These are phyloP conservation scores for Andrena bicolor DNA, from an alignment of 2,888 invertebrate genomes.

Conservation along the genomic window DNA sequence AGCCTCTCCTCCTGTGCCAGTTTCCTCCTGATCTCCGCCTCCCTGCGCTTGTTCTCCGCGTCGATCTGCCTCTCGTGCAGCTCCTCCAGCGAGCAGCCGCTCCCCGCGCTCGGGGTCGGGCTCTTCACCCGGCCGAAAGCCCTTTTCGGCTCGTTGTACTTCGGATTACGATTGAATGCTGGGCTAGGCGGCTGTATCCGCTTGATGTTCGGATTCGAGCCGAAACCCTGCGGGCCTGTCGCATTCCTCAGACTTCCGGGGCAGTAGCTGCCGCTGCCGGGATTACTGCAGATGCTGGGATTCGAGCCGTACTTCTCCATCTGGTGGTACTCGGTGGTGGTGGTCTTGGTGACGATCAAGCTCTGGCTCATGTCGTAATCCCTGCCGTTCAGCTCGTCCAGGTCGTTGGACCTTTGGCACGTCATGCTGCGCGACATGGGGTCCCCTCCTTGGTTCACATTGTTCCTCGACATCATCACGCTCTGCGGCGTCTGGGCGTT, in stretches of 20 bases:
- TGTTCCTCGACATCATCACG: constrained; percentile 32
- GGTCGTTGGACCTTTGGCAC: constrained; percentile 75
- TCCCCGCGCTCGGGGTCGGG: constrained; percentile 79
- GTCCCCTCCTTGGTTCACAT: constrained; percentile 64
- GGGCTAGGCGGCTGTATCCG: constrained; percentile 86
- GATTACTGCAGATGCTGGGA: constrained; percentile 72
- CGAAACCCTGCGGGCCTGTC: constrained; percentile 63
- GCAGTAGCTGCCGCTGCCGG: constrained; percentile 29
- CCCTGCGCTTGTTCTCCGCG: constrained; percentile 82
- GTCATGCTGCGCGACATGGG: constrained; percentile 80
- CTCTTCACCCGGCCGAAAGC: constrained; percentile 77
- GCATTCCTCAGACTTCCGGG: constrained; percentile 42
- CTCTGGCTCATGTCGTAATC: constrained; percentile 84
- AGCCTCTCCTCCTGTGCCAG: constrained; percentile 87
- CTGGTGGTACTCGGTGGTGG: constrained; percentile 82
- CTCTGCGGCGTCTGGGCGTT: constrained; percentile 32
- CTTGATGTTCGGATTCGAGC: constrained; percentile 77
- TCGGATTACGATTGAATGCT: constrained; percentile 86
- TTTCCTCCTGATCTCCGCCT: constrained; percentile 79
- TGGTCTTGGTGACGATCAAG: constrained; percentile 82
- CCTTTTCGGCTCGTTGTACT: constrained; percentile 78
- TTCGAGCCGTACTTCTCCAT: constrained; percentile 81
- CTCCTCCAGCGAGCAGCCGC: constrained; percentile 84
- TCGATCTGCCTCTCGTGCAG: constrained; percentile 83
- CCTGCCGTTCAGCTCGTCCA: constrained; percentile 72